Evolutionary conservation across 2,888 invertebrate species (phyloP).

Genomic region (Cosmopolites sordidus): DNA sequence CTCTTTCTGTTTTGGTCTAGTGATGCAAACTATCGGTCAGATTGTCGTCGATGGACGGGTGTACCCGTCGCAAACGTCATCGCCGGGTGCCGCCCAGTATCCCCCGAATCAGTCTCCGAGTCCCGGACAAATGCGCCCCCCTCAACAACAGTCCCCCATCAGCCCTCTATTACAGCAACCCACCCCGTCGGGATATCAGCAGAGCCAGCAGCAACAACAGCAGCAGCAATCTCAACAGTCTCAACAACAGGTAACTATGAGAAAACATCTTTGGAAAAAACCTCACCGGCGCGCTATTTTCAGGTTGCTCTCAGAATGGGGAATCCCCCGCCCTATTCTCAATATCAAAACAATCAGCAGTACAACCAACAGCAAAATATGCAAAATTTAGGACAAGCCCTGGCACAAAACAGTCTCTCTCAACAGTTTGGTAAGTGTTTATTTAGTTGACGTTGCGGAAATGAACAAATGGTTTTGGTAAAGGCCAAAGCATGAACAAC

Average conservation of each 20-base stretch:
- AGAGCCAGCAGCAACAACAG: constrained; percentile 37
- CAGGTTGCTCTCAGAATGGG: constrained; percentile 24
- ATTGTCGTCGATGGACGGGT: constrained; percentile 81
- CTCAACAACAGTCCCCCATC: constrained; percentile 44
- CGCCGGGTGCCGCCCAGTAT: constrained; percentile 45
- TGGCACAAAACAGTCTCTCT: constrained; percentile 23
- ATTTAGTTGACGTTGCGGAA: neutral
- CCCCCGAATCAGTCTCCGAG: constrained; percentile 42
- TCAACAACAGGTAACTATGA: neutral
- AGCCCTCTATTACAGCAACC: constrained; percentile 28
- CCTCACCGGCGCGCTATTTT: neutral
- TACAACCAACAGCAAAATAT: constrained; percentile 38
- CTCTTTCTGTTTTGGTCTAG: constrained; percentile 46
- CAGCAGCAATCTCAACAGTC: constrained; percentile 20
- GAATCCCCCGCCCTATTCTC: constrained; percentile 21
- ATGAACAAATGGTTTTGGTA: neutral
- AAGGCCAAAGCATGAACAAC: constrained; percentile 22
- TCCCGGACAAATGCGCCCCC: constrained; percentile 45
- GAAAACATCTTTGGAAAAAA: no score
- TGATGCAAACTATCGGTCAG: constrained; percentile 72
- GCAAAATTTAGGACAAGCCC: constrained; percentile 26
- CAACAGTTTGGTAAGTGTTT: constrained; percentile 23
- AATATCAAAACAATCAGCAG: constrained; percentile 39
- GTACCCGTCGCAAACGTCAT: constrained; percentile 57
- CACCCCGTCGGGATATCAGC: constrained; percentile 29